Conservation (phyloP, 2,888 invertebrate genomes). For the Deilephila porcellus region DNA sequence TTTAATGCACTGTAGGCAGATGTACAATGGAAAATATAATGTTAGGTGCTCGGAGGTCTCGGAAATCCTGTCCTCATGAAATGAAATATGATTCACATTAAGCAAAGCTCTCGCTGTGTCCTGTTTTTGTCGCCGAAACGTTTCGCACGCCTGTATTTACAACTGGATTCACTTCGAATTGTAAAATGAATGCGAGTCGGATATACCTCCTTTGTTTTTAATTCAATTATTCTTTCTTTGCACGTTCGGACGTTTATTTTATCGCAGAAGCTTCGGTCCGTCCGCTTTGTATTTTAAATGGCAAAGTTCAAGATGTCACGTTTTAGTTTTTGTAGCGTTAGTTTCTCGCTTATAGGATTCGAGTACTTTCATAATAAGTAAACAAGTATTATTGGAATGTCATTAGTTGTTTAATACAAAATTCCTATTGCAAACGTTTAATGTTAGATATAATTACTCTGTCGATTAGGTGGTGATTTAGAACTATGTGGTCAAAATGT, state of each 20-base stretch:
- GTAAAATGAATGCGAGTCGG: slow-evolving; percentile 56
- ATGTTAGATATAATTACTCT: no score
- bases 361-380: neutral
- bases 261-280: slow-evolving; percentile 36
- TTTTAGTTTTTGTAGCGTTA: neutral
- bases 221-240: slow-evolving; percentile 55
- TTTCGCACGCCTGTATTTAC: slow-evolving; percentile 65
- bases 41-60: slow-evolving; percentile 56
- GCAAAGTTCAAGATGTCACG: slow-evolving; percentile 8
- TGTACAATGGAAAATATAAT: slow-evolving; percentile 59
- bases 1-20: slow-evolving; percentile 61
- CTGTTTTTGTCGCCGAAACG: slow-evolving; percentile 70
- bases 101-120: slow-evolving; percentile 73
- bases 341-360: neutral
- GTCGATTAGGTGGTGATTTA: no score
- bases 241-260: slow-evolving; percentile 44
- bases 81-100: slow-evolving; percentile 80
- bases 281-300: slow-evolving; percentile 35
- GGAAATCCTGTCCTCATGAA: slow-evolving; percentile 66
- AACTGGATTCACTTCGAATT: slow-evolving; percentile 61
- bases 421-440: no score
- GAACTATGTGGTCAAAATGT: no score
- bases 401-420: no score
- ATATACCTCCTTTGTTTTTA: slow-evolving; percentile 54
- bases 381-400: no score